These are phyloP conservation scores for Bubo bubo DNA, from an alignment of 2,113 vertebrate genomes.

Conservation along the genomic window DNA sequence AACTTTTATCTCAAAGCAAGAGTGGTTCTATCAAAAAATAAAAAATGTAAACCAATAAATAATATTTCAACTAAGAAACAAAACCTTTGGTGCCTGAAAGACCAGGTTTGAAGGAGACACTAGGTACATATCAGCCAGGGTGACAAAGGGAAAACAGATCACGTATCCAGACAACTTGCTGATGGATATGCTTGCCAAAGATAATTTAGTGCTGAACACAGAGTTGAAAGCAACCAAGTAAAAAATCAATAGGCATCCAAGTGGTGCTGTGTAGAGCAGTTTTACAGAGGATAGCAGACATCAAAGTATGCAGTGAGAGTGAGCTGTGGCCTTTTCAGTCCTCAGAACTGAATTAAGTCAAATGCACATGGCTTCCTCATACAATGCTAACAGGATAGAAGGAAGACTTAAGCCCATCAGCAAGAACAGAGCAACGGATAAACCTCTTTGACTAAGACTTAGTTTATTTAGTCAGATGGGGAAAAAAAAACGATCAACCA, in stretches of 20 bases:
- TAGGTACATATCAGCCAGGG: background rate
- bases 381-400: slow-evolving; percentile 69
- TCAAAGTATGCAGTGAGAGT: slow-evolving; percentile 58
- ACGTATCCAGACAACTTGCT: slow-evolving; percentile 32
- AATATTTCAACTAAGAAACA: background rate
- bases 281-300: slow-evolving; percentile 44
- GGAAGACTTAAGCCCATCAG: slow-evolving; percentile 63
- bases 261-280: slow-evolving; percentile 14
- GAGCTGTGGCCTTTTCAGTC: slow-evolving; percentile 56
- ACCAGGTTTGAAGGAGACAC: background rate
- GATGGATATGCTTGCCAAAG: slow-evolving; percentile 70
- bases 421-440: slow-evolving; percentile 61
- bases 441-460: slow-evolving; percentile 61
- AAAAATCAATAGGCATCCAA: slow-evolving; percentile 62
- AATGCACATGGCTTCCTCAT: slow-evolving; percentile 52
- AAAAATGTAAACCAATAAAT: background rate
- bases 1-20: background rate
- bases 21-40: background rate
- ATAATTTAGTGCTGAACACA: slow-evolving; percentile 39
- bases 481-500: background rate
- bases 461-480: slow-evolving; percentile 65
- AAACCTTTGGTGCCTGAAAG: background rate
- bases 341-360: slow-evolving; percentile 52
- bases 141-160: slow-evolving; percentile 14
- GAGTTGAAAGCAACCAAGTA: slow-evolving; percentile 44